Percentiles rank a stretch among this genome's conserved stretches.
These are phyloP conservation scores for Melinaea marsaeus DNA, from an alignment of 2,888 invertebrate species.

Conservation along the genomic window DNA sequence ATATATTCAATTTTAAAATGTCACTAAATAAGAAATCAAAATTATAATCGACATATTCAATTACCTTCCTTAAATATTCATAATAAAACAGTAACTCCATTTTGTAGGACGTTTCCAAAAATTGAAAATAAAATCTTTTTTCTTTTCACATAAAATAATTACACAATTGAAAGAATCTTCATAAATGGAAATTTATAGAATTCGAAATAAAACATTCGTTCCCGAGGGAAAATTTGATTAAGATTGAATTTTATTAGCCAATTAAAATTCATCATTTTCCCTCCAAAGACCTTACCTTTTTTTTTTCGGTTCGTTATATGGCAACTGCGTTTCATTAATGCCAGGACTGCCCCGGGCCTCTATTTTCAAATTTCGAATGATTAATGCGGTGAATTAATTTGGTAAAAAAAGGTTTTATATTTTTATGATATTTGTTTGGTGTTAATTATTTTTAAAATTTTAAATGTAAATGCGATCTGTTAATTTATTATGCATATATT, in stretches of 20 bases:
- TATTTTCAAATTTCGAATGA: conserved; percentile 4
- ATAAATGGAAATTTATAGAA: conserved; percentile 26
- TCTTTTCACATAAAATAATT: conserved; percentile 1
- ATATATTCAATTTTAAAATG: too few relatives aligned
- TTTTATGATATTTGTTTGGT: not conserved
- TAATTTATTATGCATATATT: too few relatives aligned
- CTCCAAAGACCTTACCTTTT: conserved; percentile 26
- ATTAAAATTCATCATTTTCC: conserved; percentile 53
- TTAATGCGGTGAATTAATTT: conserved; percentile 1
- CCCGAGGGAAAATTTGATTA: conserved; percentile 46
- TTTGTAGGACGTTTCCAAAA: not conserved
- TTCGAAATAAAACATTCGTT: conserved; percentile 37
- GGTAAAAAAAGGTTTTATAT: not conserved
- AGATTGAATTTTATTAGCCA: conserved; percentile 54
- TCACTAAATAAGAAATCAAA: too few relatives aligned
- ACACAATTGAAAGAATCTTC: conserved; percentile 9
- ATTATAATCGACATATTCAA: too few relatives aligned
- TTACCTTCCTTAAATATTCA: too few relatives aligned
- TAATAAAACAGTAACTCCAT: too few relatives aligned
- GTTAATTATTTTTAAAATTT: not conserved
- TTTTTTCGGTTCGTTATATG: conserved; percentile 46
- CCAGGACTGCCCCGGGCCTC: not conserved
- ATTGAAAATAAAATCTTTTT: not conserved
- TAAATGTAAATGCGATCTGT: not conserved
- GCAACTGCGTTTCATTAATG: conserved; percentile 37